Base-by-base conservation (phyloP, 2,113 vertebrate species). In the Thryonomys swinderianus region DNA sequence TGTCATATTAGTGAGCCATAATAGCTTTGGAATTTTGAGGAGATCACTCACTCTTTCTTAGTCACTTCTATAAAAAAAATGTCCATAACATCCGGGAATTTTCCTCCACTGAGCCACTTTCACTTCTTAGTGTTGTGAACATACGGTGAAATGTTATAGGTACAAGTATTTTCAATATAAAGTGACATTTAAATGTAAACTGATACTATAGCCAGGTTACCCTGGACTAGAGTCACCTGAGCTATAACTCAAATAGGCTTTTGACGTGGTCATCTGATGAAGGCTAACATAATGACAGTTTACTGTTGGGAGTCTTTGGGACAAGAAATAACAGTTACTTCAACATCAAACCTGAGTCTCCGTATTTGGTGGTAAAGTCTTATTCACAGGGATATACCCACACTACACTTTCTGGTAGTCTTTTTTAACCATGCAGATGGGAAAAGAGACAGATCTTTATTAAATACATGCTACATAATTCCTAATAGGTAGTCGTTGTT, bases 11-110 rank as follows among this genome's bases (percentile, higher is more conserved):
- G 34, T 61, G 83, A 34, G 14, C 27, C 34, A 17, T 93, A 51
- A 62, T 61, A 40, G 7, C 69, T 66, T 84, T 18, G 57, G 57
- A 73, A 0, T 48, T 93, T 96, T 96, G 82, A 88, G 40, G 34
- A 87, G 90, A n/a, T 76, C 37, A 51, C 2, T 84, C 88, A 30
- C 1, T 74, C 42, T 95, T 91, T 93, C 21, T 88, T 87, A 37
- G 37, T 73, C 80, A 10, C 6, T 59, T 85, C 3, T 84, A 79
- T n/a, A n/a, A n/a, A 73, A 88, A 82, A 61, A 1, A 66, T 83
- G n/a, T 1, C 4, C 76, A 27, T 79, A 84, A 25, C 78, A 92
- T 79, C 30, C 66, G 51, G 13, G 14, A 21, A 13, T 53, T 13
- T 85, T 93, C 86, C 18, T 7, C 20, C 32, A 40, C 2, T 64